A percentile compares a stretch with the other conserved stretches of the same genome.
Evolutionary conservation across 2,888 invertebrate genomes (phyloP).

Genomic region (Leptarthrus brevirostris): DNA sequence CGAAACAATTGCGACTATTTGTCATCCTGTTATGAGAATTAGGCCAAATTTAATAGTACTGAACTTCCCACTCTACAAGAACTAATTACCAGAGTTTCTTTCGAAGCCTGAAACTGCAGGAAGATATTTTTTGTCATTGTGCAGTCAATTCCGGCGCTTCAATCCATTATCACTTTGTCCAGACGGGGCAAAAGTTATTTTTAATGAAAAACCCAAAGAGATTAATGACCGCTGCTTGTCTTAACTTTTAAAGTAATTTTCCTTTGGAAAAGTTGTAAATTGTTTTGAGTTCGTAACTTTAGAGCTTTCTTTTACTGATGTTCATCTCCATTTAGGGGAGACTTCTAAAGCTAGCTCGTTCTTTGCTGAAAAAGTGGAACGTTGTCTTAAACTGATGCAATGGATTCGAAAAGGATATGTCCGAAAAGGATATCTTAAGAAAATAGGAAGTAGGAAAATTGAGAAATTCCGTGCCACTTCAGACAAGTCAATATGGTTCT

Average conservation of each 20-base stretch:
- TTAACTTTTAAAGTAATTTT: conserved; percentile 40
- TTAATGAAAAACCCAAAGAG: conserved; percentile 24
- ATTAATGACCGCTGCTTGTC: conserved; percentile 34
- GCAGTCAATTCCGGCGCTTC: conserved; percentile 10
- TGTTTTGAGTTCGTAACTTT: conserved; percentile 37
- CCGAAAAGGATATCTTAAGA: neutral
- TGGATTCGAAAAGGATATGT: neutral
- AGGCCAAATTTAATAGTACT: too few species aligned
- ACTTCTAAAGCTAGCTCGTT: neutral
- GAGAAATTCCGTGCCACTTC: conserved; percentile 15
- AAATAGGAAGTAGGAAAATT: neutral
- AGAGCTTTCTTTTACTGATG: conserved; percentile 7
- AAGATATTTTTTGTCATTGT: conserved; percentile 20
- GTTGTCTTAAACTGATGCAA: conserved; percentile 11
- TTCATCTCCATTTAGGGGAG: conserved; percentile 7
- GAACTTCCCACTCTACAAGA: too few species aligned
- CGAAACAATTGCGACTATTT: too few species aligned
- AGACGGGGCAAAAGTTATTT: conserved; percentile 16
- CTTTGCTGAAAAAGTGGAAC: neutral
- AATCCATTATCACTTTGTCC: conserved; percentile 32
- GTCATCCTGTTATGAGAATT: too few species aligned
- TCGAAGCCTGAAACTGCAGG: conserved; percentile 2
- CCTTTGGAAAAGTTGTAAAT: conserved; percentile 20
- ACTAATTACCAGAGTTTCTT: neutral
- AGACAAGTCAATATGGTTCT: conserved; percentile 30